Base-by-base conservation (phyloP, 2,888 invertebrate species). In the Eupsilia transversa region DNA sequence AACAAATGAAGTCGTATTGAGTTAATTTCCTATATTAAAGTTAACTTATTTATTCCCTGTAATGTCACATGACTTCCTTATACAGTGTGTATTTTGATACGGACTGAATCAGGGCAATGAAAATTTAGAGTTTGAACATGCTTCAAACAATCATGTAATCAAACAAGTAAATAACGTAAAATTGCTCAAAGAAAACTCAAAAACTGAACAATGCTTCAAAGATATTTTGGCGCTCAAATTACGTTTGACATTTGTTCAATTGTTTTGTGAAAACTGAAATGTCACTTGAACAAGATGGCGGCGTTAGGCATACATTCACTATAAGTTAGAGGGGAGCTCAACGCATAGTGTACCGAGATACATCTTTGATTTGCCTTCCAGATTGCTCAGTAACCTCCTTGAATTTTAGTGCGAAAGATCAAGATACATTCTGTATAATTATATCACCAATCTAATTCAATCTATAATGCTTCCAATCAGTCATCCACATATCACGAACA, bases 401-500 rank as follows among this genome's bases (percentile, higher is more conserved):
- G 38, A 61, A 9, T 38, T 38, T 77, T 33, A 41, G 23, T 35
- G 27, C 30, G n/a, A 68, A 38, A 14, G 14, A 12, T 38, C 33
- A 43, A 64, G 0, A 64, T 52, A 72, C 33, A 23, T 54, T 60
- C 59, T 27, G 46, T 41, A 23, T 35, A n/a, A n/a, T n/a, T n/a
- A 65, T 14, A 49, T 57, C 14, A 54, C 33, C 33, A 33, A 71
- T 69, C 52, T 38, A 70, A n/a, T 83, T 72, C 23, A 66, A 84
- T 72, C 61, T 56, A 74, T 27, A 35, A 64, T 59, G 54, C 83
- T 86, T 85, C 70, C 72, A 77, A 65, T 56, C 43, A 56, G 73
- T 69, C 78, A 84, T 72, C 76, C 80, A 86, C 86, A 87, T 87
- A 86, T 87, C 87, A 85, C 61, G 46, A 82, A 79, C 77, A 75